phyloP scores from a whole-genome alignment of 2,888 invertebrate species.

The Phaonia tiefii region DNA sequence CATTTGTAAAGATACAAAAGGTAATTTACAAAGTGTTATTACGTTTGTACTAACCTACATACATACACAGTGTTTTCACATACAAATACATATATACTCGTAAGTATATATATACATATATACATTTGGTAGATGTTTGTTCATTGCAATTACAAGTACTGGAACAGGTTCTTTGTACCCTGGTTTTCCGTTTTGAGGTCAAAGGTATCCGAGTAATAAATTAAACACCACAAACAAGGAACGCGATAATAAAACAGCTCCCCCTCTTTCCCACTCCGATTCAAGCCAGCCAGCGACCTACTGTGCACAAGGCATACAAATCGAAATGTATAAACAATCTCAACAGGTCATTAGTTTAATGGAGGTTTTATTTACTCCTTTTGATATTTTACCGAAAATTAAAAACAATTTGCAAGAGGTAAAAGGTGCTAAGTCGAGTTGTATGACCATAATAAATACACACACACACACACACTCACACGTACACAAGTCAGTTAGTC shows the following conservation, averaged over 20 bases:
- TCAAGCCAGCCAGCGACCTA: slow-evolving; percentile 1
- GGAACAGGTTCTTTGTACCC: slow-evolving; percentile 16
- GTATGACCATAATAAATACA: background rate
- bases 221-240: slow-evolving; percentile 31
- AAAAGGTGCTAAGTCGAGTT: slow-evolving; percentile 6
- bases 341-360: slow-evolving; percentile 68
- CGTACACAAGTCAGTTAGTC: background rate
- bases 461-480: background rate
- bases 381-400: slow-evolving; percentile 38
- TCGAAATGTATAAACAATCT: slow-evolving; percentile 56
- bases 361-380: slow-evolving; percentile 53
- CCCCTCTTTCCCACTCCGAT: background rate
- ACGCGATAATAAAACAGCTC: slow-evolving; percentile 18
- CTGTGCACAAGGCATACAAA: slow-evolving; percentile 11
- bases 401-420: slow-evolving; percentile 32
- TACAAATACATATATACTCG: no score
- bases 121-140: background rate
- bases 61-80: background rate
- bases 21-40: slow-evolving; percentile 40
- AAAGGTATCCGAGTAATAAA: slow-evolving; percentile 34
- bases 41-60: slow-evolving; percentile 37
- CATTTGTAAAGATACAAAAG: slow-evolving; percentile 32
- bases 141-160: slow-evolving; percentile 14
- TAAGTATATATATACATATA: background rate
- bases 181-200: slow-evolving; percentile 35